These are phyloP conservation scores for Halictus rubicundus DNA, from an alignment of 1,140 invertebrate genomes.

Conservation along the genomic window DNA sequence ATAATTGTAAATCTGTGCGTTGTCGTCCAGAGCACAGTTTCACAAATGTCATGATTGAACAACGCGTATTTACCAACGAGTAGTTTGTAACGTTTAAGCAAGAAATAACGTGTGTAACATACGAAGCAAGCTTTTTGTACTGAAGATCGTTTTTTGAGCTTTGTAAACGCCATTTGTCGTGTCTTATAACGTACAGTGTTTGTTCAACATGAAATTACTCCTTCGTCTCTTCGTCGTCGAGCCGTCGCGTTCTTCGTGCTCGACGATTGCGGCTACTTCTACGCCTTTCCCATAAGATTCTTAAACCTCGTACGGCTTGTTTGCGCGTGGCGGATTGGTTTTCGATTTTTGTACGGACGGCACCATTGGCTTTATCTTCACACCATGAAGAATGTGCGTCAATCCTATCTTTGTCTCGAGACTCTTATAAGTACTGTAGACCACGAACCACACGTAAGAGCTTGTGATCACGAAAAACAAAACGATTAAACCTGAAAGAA, in stretches of 20 bases:
- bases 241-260: background rate
- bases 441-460: slow-evolving; percentile 79
- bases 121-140: slow-evolving; percentile 42
- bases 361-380: slow-evolving; percentile 55
- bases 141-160: slow-evolving; percentile 38
- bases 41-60: slow-evolving; percentile 10
- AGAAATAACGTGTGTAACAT: slow-evolving; percentile 38
- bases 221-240: background rate
- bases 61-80: slow-evolving; percentile 19
- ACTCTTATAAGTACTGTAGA: slow-evolving; percentile 80
- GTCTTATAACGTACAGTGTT: slow-evolving; percentile 23
- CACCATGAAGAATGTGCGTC: slow-evolving; percentile 72
- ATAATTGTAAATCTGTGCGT: slow-evolving; percentile 41
- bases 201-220: slow-evolving; percentile 16
- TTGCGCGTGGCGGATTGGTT: slow-evolving; percentile 22
- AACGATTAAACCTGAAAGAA: slow-evolving; percentile 68
- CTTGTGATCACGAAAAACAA: slow-evolving; percentile 69
- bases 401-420: slow-evolving; percentile 75
- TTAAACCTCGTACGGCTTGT: slow-evolving; percentile 60
- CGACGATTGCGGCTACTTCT: slow-evolving; percentile 23
- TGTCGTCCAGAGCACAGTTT: slow-evolving; percentile 16
- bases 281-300: background rate
- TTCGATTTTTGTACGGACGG: slow-evolving; percentile 44
- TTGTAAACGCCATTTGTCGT: slow-evolving; percentile 20
- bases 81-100: background rate